Percentiles rank a stretch among this genome's conserved stretches.
Evolutionary conservation across 2,797 vertebrate species (phyloP).

Genomic region (Galaxias olidus): DNA sequence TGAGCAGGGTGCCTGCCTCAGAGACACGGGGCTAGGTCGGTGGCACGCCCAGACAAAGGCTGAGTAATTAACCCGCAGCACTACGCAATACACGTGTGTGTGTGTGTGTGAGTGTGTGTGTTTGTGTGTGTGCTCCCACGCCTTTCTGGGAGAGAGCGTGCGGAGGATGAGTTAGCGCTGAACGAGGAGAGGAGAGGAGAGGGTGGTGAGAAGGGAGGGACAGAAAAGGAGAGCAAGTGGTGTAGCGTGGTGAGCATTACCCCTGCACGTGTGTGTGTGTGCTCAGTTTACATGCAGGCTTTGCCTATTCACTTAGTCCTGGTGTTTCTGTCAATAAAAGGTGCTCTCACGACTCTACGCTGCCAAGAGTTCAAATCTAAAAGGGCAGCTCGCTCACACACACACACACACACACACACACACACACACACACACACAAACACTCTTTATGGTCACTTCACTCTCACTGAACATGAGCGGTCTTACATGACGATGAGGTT

Average conservation of each 20-base stretch:
- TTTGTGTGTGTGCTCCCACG: background rate
- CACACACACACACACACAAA: slow-evolving; percentile 8
- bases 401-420: slow-evolving; percentile 6
- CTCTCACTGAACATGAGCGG: background rate
- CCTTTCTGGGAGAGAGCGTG: background rate
- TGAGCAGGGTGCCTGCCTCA: too few relatives aligned
- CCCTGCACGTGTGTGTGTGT: too few relatives aligned
- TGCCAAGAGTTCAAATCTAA: slow-evolving; percentile 3
- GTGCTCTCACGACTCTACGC: background rate
- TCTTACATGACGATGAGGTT: slow-evolving; percentile 99
- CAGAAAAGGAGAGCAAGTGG: too few relatives aligned
- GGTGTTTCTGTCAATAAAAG: background rate
- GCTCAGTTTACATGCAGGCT: background rate
- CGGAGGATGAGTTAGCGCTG: too few relatives aligned
- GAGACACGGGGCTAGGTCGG: too few relatives aligned
- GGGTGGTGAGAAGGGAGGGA: too few relatives aligned
- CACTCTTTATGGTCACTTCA: background rate
- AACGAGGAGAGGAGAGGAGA: background rate
- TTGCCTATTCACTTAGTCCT: background rate
- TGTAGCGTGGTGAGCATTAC: too few relatives aligned
- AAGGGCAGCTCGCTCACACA: slow-evolving; percentile 8
- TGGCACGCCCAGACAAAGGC: background rate
- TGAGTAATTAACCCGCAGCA: background rate
- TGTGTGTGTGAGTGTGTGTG: background rate
- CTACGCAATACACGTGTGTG: background rate